Base-by-base conservation (phyloP, 2,113 vertebrate genomes). In the Cettia cetti region DNA sequence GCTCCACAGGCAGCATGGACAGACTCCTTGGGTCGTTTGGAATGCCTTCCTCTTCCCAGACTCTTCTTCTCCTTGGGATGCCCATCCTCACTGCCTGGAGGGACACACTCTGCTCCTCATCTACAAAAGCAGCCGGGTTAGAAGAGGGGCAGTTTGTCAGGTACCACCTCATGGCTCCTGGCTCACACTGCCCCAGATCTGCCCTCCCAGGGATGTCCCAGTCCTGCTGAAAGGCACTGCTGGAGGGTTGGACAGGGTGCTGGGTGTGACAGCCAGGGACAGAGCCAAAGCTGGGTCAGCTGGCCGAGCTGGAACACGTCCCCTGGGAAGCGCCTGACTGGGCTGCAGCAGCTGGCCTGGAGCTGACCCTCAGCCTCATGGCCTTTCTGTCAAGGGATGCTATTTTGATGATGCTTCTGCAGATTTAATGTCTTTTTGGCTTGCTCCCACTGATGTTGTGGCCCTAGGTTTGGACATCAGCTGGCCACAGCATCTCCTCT, bases 141-240 rank as follows among this genome's bases (percentile, higher is more conserved):
- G 52, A 31, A 54, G 53, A 54, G 53, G 53, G 30, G 6, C 47
- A 56, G 33, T 47, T 83, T 3, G 0, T 53, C 50, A 53, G 68
- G 30, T 39, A 19, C 31, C n/a, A 13, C 21, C 21, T 69, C 39
- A 11, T 11, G 20, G 22, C 10, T 64, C 15, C 21, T 24, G 54
- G 42, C 33, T 71, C 14, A 0, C 0, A 0, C 13, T 2, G 2
- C 37, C 13, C 1, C 8, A 75, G 44, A 16, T 1, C 1, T 37
- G 69, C 65, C 66, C 28, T 82, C n/a, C 64, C 80, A 72, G 49
- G 4, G 68, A 28, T 13, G 2, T 20, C 61, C 33, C 17, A 17
- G 45, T 49, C 76, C 83, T 0, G 0, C 57, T 18, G 42, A 71
- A 78, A 54, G 47, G 52, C 1, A 0, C 82, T 79, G 56, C 14